These are phyloP conservation scores for Prunella himalayana DNA, from an alignment of 2,113 vertebrate genomes.

Conservation along the genomic window DNA sequence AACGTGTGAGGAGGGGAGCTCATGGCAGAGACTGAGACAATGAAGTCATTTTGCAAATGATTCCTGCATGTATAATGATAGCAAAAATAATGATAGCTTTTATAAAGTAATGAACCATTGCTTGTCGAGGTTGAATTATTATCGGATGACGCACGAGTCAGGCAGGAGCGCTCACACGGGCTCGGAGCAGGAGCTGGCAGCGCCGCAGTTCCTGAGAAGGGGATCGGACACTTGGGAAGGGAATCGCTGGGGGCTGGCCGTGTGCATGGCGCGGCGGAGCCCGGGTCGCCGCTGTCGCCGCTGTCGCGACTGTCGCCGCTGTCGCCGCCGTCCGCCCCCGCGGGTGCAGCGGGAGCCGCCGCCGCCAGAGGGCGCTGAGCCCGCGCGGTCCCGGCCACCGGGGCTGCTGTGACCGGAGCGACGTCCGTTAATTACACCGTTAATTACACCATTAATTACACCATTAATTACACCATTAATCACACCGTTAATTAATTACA, in stretches of 20 bases:
- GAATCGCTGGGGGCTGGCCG: accelerated
- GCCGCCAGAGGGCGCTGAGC: neutral
- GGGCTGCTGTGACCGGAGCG: neutral
- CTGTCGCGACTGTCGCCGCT: neutral
- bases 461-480: neutral
- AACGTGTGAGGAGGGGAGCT: accelerated
- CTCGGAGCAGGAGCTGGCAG: neutral
- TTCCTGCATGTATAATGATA: too few relatives aligned
- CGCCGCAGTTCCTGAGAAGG: neutral
- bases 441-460: neutral
- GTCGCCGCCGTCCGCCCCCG: accelerated
- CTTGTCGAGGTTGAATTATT: accelerated
- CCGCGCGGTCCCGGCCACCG: neutral
- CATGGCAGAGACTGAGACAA: neutral
- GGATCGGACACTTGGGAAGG: neutral
- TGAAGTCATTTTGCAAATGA: neutral
- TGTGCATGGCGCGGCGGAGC: neutral
- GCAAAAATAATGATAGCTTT: neutral
- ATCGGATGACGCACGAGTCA: accelerated
- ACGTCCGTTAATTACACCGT: neutral
- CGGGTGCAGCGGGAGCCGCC: neutral
- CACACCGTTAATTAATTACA: neutral
- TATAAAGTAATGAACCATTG: accelerated
- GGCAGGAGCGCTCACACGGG: accelerated
- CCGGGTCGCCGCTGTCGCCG: neutral